Percentiles rank a stretch among this genome's conserved stretches.
phyloP scores from a whole-genome alignment of 1,140 invertebrate species.

The Orchestia grillus region DNA sequence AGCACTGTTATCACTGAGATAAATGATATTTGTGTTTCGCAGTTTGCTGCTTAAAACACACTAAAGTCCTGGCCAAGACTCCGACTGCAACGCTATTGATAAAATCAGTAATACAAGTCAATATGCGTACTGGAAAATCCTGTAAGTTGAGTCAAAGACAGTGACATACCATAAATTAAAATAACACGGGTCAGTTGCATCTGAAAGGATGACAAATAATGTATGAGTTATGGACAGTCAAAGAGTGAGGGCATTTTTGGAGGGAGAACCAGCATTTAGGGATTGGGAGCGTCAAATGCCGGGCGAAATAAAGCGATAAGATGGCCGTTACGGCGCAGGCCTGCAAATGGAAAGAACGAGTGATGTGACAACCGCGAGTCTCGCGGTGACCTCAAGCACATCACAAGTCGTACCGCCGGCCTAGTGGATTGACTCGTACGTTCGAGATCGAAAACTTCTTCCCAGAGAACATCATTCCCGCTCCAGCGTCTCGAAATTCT shows the following conservation, averaged over 20 bases:
- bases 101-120: too few relatives aligned
- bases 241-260: neutral
- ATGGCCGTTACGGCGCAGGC: neutral
- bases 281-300: neutral
- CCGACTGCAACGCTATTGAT: too few relatives aligned
- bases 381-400: neutral
- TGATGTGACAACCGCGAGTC: neutral
- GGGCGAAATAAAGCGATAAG: neutral
- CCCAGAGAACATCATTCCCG: neutral
- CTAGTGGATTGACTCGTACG: neutral
- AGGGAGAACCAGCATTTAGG: neutral
- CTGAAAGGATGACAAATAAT: too few relatives aligned
- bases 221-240: too few relatives aligned
- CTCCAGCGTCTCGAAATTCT: neutral
- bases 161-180: too few relatives aligned
- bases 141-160: too few relatives aligned
- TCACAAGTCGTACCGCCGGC: neutral
- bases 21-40: too few relatives aligned
- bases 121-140: too few relatives aligned
- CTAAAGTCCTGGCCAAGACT: too few relatives aligned
- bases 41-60: too few relatives aligned
- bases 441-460: neutral
- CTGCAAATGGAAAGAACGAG: neutral
- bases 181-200: too few relatives aligned
- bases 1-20: neutral